phyloP scores from a whole-genome alignment of 64 coral and sea anemone genomes.

The Anthopleura sola region DNA sequence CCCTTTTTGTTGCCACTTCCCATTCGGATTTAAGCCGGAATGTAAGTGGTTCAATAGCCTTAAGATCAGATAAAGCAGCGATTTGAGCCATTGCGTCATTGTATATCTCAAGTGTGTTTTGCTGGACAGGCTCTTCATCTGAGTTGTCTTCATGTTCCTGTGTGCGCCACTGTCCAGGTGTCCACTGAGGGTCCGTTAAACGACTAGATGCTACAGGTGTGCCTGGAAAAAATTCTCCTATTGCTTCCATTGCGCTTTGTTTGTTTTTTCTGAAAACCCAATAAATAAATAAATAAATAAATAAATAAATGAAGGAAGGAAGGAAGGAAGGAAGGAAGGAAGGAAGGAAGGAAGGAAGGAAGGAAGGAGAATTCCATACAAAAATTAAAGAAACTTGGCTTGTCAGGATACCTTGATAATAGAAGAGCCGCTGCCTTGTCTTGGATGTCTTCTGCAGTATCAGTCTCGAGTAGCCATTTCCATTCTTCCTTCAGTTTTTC shows the following conservation, averaged over 20 bases:
- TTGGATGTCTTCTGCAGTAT: not conserved
- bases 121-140: conserved; percentile 7
- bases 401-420: not conserved
- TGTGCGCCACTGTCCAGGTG: conserved; percentile 1
- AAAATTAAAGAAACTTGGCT: too few relatives aligned
- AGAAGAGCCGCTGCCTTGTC: not conserved
- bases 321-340: too few relatives aligned
- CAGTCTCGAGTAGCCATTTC: conserved; percentile 20
- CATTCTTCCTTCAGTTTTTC: conserved; percentile 29
- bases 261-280: conserved; percentile 12
- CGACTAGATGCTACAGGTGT: not conserved
- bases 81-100: not conserved
- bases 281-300: not conserved
- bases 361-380: too few relatives aligned
- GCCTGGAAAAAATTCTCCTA: conserved; percentile 5
- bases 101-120: not conserved
- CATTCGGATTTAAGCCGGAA: conserved; percentile 10
- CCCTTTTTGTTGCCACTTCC: conserved; percentile 44
- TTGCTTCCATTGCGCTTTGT: not conserved
- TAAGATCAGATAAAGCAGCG: not conserved
- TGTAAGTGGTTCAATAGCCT: not conserved
- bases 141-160: conserved; percentile 15
- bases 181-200: not conserved
- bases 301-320: too few relatives aligned
- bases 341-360: not conserved